Base-by-base conservation (phyloP, 2,888 invertebrate genomes). In the Pterostichus niger region DNA sequence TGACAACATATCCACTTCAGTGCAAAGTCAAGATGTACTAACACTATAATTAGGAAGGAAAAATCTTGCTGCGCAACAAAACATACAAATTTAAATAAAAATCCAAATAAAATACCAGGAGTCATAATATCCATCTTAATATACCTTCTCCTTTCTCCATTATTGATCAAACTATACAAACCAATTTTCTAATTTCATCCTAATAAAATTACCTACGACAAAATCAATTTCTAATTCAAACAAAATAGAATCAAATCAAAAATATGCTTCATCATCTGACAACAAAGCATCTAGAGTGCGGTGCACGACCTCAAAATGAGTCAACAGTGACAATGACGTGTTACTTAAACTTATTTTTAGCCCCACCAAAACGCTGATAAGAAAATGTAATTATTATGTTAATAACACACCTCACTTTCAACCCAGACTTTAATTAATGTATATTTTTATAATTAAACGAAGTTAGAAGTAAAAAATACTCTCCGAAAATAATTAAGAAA, bases 351-450 rank as follows among this genome's bases (percentile, higher is more conserved):
- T n/a, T 46, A 71, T 71, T 71, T 71, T 71, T 71, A 71, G 2
- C 44, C 46, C 46, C 40, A 13, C 44, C 40, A 76, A 54, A 76
- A 56, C 56, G 33, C 17, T 46, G 59, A 75, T 82, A 82, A 73
- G 75, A 82, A 80, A 82, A 82, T 82, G 31, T 82, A 82, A 82
- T 82, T 75, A 82, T 75, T 82, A 82, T 82, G 82, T 82, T 75
- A 75, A 82, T 82, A 54, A 49, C 49, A 44, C 31, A 61, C 54
- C 75, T 33, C 49, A 61, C 31, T 44, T 44, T 40, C 40, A 24
- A 17, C 33, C 15, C 79, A 46, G 46, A 56, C 59, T 24, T 44
- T 75, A 75, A 82, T 82, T 61, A 75, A 80, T 80, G 80, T 68
- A 80, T 80, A 80, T 49, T 68, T 82, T 82, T 75, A 82, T 82